These are phyloP conservation scores for Radopholus similis DNA, from an alignment of 1,140 invertebrate genomes.

Conservation along the genomic window DNA sequence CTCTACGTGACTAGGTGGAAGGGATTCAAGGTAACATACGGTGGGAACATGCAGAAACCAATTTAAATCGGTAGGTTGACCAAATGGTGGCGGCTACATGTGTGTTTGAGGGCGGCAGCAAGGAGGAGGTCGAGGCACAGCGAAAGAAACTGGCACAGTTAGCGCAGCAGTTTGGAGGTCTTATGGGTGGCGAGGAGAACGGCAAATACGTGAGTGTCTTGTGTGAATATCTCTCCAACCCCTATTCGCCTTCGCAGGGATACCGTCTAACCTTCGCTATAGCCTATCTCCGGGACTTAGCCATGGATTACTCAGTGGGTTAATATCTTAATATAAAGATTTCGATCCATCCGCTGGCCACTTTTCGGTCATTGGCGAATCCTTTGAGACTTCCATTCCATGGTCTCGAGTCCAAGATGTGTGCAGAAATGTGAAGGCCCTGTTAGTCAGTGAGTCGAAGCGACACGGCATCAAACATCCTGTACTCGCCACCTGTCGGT, in stretches of 20 bases:
- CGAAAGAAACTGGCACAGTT: constrained; percentile 81
- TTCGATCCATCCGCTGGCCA: not conserved
- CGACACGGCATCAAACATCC: constrained; percentile 62
- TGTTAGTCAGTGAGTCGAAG: constrained; percentile 73
- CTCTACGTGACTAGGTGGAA: constrained; percentile 84
- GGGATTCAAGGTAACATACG: constrained; percentile 69
- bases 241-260: constrained; percentile 67
- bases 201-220: constrained; percentile 66
- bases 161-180: constrained; percentile 68
- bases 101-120: constrained; percentile 75
- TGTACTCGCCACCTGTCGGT: constrained; percentile 63
- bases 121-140: constrained; percentile 70
- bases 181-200: constrained; percentile 84
- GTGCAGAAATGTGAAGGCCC: constrained; percentile 81
- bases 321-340: not conserved
- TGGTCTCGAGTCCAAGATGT: constrained; percentile 73
- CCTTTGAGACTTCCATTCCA: constrained; percentile 94
- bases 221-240: not conserved
- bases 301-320: constrained; percentile 74
- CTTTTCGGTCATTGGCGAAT: constrained; percentile 70
- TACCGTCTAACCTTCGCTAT: constrained; percentile 97
- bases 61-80: constrained; percentile 62
- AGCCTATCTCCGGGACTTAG: constrained; percentile 90
- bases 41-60: not conserved
- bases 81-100: constrained; percentile 84